Percentiles rank a stretch among this genome's conserved stretches.
Conservation (phyloP, 2,113 vertebrate species). For the Grammomys dolichurus region DNA sequence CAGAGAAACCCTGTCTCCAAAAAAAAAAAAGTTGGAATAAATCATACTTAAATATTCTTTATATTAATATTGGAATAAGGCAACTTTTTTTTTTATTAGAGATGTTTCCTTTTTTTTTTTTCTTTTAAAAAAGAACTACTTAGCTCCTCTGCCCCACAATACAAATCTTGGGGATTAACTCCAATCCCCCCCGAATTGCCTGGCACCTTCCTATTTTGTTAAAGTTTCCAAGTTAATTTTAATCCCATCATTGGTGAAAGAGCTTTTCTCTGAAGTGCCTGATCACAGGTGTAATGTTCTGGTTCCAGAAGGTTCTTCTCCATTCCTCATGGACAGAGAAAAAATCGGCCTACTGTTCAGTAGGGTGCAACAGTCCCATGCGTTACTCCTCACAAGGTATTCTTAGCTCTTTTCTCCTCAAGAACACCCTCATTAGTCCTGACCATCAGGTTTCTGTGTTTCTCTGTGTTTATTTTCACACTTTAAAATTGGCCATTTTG, state of each 20-base stretch:
- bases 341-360: slow-evolving; percentile 58
- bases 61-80: slow-evolving; percentile 29
- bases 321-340: slow-evolving; percentile 22
- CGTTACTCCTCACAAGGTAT: slow-evolving; percentile 35
- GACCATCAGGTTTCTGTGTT: slow-evolving; percentile 18
- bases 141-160: neutral
- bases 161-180: neutral
- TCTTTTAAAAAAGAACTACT: neutral
- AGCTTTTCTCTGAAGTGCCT: slow-evolving; percentile 52
- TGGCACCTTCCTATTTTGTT: slow-evolving; percentile 1
- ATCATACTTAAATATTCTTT: slow-evolving; percentile 56
- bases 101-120: slow-evolving; percentile 14
- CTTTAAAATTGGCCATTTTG: slow-evolving; percentile 59
- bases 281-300: neutral
- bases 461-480: slow-evolving; percentile 58
- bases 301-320: slow-evolving; percentile 44
- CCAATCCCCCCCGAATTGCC: neutral
- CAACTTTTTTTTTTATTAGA: neutral
- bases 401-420: slow-evolving; percentile 57
- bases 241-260: slow-evolving; percentile 25
- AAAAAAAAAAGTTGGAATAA: neutral
- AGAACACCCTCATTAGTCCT: slow-evolving; percentile 57
- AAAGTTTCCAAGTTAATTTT: slow-evolving; percentile 63
- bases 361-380: slow-evolving; percentile 49
- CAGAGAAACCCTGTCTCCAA: neutral